Evolutionary conservation across 2,113 vertebrate species (phyloP), one percentile per base, ranked within the genome.

Genomic region (Galemys pyrenaicus): DNA sequence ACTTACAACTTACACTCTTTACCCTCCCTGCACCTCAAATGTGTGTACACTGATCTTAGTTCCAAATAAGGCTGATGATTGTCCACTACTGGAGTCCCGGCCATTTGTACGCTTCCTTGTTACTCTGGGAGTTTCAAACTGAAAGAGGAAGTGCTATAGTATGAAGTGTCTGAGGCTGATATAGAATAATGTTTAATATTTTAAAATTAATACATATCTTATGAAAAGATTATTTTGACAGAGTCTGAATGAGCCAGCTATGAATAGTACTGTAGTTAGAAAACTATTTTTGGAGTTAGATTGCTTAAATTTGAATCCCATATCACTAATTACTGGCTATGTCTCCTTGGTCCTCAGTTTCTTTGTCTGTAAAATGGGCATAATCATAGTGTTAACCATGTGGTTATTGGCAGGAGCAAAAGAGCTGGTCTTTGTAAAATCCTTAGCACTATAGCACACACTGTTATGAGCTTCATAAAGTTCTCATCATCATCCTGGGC

Each of bases 81-180:
- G 13, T 41, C 26, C 32, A 1, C 15, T 10, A 9, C 62, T 62
- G 8, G 17, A 24, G 49, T 51, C 58, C 44, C 11, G 87, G 32
- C 74, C 6, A 41, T 35, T 30, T 39, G 9, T 41, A 4, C n/a
- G 64, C 70, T 92, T 92, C 84, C 74, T 89, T 30, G 6, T 35
- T 54, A 77, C 71, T 73, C 32, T 74, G 81, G 60, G 58, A 70
- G 35, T 73, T 92, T 95, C 91, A 88, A 37, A 95, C 16, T 73
- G 85, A 94, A 92, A 95, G 88, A 89, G 64, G 94, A 94, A 95
- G 88, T 58, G 20, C 17, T n/a, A 30, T 1, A 11, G 10, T 7
- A 19, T 6, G 32, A 49, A 39, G 22, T 65, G 65, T 89, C 67
- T 92, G 78, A 67, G 49, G 46, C 35, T 67, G 51, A 37, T 39